Percentiles rank a stretch among this genome's conserved stretches.
phyloP scores from a whole-genome alignment of 2,888 invertebrate genomes.

The Caenorhabditis sp. region DNA sequence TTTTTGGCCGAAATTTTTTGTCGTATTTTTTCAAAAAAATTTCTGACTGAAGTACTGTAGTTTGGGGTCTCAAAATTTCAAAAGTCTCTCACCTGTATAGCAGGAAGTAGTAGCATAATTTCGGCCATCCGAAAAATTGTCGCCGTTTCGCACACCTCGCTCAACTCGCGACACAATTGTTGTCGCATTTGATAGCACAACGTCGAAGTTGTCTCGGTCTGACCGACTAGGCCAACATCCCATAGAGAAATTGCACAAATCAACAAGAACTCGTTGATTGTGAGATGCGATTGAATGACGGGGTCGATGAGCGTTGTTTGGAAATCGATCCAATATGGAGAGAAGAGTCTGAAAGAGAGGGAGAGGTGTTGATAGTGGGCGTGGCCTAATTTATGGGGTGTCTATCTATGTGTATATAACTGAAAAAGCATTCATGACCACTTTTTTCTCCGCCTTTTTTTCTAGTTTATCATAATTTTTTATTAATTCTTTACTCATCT shows the following conservation, averaged over 20 bases:
- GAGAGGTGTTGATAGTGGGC: too few species aligned
- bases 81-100: conserved; percentile 13
- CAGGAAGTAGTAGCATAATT: conserved; percentile 20
- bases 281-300: conserved; percentile 18
- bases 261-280: conserved; percentile 28
- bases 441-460: too few species aligned
- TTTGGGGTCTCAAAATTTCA: too few species aligned
- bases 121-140: conserved; percentile 21
- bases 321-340: conserved; percentile 28
- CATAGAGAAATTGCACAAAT: conserved; percentile 18
- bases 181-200: conserved; percentile 16
- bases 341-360: conserved; percentile 19
- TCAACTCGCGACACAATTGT: conserved; percentile 20
- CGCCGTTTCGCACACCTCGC: conserved; percentile 15
- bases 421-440: too few species aligned
- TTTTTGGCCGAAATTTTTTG: too few species aligned
- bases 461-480: too few species aligned
- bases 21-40: too few species aligned
- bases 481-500: too few species aligned
- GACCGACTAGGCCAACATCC: conserved; percentile 25
- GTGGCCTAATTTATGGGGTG: too few species aligned
- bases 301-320: conserved; percentile 27
- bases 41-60: too few species aligned
- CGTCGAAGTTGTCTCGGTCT: conserved; percentile 12
- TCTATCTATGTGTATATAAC: too few species aligned